A percentile compares a stretch with the other conserved stretches of the same genome.
These are phyloP conservation scores for Heliconius ismenius DNA, from an alignment of 2,888 invertebrate species.

Conservation along the genomic window DNA sequence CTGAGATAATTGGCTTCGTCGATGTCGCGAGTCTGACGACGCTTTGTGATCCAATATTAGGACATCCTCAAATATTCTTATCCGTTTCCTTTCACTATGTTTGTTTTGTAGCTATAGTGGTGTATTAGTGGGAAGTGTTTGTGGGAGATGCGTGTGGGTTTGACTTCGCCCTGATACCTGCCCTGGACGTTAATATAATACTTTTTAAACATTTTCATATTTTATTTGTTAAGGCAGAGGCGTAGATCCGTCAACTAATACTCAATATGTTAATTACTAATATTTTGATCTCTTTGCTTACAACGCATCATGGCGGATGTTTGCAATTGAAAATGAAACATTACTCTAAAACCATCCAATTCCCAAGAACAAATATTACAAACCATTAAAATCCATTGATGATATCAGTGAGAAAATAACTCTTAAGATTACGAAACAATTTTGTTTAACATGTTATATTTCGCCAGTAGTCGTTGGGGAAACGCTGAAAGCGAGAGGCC, in stretches of 20 bases:
- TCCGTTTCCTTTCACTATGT: not conserved
- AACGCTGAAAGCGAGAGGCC: constrained; percentile 55
- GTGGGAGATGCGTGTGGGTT: not conserved
- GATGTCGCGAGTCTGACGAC: not conserved
- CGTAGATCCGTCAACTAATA: no score
- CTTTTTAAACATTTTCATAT: no score
- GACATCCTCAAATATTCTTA: not conserved
- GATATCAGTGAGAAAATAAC: constrained; percentile 21
- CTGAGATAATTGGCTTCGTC: constrained; percentile 28
- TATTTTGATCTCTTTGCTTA: not conserved
- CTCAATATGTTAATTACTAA: not conserved
- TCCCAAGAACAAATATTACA: not conserved
- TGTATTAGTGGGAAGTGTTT: not conserved
- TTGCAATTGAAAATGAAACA: not conserved
- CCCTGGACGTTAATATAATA: no score
- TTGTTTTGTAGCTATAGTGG: not conserved
- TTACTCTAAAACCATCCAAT: not conserved
- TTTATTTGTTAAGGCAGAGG: no score
- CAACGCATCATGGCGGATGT: not conserved
- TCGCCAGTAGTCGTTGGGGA: constrained; percentile 58
- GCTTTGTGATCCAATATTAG: not conserved
- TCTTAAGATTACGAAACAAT: constrained; percentile 36
- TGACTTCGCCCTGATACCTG: not conserved
- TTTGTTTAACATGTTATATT: constrained; percentile 64
- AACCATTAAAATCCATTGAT: not conserved